Evolutionary conservation across 2,888 invertebrate species (phyloP), one percentile per base, ranked within the genome.

Genomic region (Vesta saturnalis): DNA sequence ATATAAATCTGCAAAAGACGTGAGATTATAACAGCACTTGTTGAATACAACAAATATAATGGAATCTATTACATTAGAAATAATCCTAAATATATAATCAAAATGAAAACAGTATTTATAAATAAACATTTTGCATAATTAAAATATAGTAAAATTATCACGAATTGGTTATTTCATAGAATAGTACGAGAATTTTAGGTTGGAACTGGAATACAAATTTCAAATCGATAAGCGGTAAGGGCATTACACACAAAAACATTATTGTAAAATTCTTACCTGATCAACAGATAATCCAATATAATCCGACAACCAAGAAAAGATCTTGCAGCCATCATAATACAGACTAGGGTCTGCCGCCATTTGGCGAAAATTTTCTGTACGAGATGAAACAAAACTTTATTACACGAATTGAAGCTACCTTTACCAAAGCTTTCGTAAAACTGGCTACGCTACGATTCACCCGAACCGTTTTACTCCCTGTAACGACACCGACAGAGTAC

Each of bases 201-300:
- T n/a, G n/a, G n/a, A n/a, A 22, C 15, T 59, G 10, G n/a, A 14
- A 21, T 59, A 14, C 47, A 21, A 43, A 46, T 6, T 16, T 59
- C 14, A 19, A 59, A 47, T 18, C 15, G 46, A 59, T 39, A 61
- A 57, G 10, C 19, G 10, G 12, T 59, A 55, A 14, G 15, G 35
- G 21, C 18, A 15, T 19, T 43, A 35, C 19, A 35, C 58, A 56
- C 14, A 54, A 16, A 47, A 39, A 68, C 43, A 60, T 58, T 58
- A 52, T 77, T 1, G 22, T 23, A 35, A 58, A 39, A 76, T 67
- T 86, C 89, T 89, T 86, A 94, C 94, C 87, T 93, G 88, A 85
- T 94, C 94, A 78, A 94, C 88, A 60, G 93, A 91, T 74, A 94
- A 86, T 71, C 92, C 92, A 74, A 89, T 84, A 79, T 87, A 85